A percentile compares a stretch with the other conserved stretches of the same genome.
Conservation (phyloP, 2,113 vertebrate species). For the Crotophaga sulcirostris region DNA sequence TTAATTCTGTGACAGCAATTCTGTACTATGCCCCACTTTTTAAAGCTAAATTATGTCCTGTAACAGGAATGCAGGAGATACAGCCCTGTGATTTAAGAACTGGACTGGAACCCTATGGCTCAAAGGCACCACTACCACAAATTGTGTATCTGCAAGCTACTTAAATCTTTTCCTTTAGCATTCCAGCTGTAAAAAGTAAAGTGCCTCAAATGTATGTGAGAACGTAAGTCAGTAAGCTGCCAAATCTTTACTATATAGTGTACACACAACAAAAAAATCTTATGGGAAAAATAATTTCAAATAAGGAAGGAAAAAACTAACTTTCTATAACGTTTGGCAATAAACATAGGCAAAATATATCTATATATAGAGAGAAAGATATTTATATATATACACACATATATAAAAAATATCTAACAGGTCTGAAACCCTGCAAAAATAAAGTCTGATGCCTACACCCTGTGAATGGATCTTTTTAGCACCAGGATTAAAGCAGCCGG, state of each 20-base stretch:
- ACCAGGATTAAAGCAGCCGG: constrained; percentile 3
- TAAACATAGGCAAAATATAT: neutral
- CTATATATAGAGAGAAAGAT: too few relatives aligned
- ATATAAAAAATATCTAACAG: too few relatives aligned
- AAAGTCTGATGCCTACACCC: neutral
- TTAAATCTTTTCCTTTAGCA: neutral
- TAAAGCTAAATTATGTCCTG: neutral
- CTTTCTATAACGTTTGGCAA: neutral
- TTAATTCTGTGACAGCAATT: neutral
- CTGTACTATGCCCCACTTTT: neutral
- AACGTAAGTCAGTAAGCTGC: neutral
- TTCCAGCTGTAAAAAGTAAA: neutral
- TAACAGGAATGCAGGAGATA: neutral
- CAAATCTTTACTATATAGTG: neutral
- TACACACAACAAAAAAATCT: neutral
- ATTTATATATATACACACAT: too few relatives aligned
- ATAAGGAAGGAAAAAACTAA: neutral
- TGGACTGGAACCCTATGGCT: neutral
- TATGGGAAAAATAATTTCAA: neutral
- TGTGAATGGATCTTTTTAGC: neutral
- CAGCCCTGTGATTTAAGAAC: neutral
- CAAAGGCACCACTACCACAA: neutral
- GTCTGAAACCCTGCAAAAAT: neutral
- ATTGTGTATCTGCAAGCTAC: neutral
- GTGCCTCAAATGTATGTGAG: neutral